Evolutionary conservation across 2,113 vertebrate genomes (phyloP), one percentile per base, ranked within the genome.

Genomic region (Lota lota): DNA sequence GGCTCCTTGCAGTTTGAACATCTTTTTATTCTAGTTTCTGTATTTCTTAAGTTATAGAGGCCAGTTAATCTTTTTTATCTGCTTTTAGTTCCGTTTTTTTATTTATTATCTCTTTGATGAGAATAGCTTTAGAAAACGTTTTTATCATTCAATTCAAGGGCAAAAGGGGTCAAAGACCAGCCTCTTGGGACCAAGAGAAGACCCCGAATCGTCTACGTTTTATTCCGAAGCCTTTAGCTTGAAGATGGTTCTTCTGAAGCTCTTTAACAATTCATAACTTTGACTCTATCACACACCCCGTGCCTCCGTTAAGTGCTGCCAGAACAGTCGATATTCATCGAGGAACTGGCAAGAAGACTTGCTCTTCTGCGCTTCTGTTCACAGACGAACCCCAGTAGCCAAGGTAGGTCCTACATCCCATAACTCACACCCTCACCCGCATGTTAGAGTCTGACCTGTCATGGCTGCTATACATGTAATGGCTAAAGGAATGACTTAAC

Each of bases 281-380:
- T 22, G 76, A 74, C 66, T 87, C 88, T 56, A 82, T 78, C 50
- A 78, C 66, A 61, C 58, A 8, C 85, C 74, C 40, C 40, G 3
- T 8, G 77, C 91, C 92, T 89, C 75, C 70, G 73, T 61, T 83
- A 84, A 81, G 66, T 70, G 78, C 69, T 82, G 80, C 79, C 76
- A 79, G 76, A 50, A 18, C 79, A 76, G 91, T 87, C 91, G 77
- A 80, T 91, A 90, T 87, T 90, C 92, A 85, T 80, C 73, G 82
- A 86, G 79, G 61, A 85, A 85, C 88, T 84, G 90, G 76, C 74
- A 90, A 83, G 36, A 4, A 68, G 17, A 47, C 40, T 11, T 5
- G 40, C 14, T 56, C 17, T 16, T 65, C 72, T 77, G 76, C 87
- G 83, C 83, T 75, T 60, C 75, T 85, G 83, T 73, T 89, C 73